Evolutionary conservation across 2,888 invertebrate genomes (phyloP).

Genomic region (Morpho helenor): DNA sequence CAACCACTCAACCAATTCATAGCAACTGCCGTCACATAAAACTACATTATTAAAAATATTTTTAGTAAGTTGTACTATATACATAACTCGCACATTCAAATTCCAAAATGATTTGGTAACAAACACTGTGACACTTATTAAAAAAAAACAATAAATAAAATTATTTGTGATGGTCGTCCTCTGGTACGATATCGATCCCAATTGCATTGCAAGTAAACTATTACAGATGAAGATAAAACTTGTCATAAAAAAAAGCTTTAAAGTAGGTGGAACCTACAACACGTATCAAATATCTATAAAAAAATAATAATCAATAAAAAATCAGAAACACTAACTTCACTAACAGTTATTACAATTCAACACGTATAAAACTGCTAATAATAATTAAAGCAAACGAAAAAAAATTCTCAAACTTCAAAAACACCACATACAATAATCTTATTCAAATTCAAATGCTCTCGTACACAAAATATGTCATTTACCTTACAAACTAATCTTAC

Average conservation of each 20-base stretch:
- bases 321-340: slow-evolving; percentile 48
- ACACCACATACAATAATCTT: slow-evolving; percentile 38
- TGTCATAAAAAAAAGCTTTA: slow-evolving; percentile 19
- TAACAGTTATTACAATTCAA: slow-evolving; percentile 55
- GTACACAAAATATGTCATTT: slow-evolving; percentile 77
- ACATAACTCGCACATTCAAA: slow-evolving; percentile 52
- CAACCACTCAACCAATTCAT: slow-evolving; percentile 11
- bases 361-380: slow-evolving; percentile 57
- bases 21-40: slow-evolving; percentile 17
- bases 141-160: slow-evolving; percentile 27
- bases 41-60: slow-evolving; percentile 34
- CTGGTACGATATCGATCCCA: slow-evolving; percentile 12
- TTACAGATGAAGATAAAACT: slow-evolving; percentile 17
- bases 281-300: slow-evolving; percentile 28
- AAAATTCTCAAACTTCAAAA: slow-evolving; percentile 43
- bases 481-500: slow-evolving; percentile 41
- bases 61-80: slow-evolving; percentile 58
- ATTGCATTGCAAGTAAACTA: slow-evolving; percentile 13
- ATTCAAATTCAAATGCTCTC: slow-evolving; percentile 41
- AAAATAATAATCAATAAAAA: slow-evolving; percentile 39
- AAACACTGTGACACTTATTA: slow-evolving; percentile 33
- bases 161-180: slow-evolving; percentile 32
- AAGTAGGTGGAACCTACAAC: slow-evolving; percentile 21
- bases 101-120: slow-evolving; percentile 60
- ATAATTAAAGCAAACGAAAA: slow-evolving; percentile 62